These are phyloP conservation scores for Hyphantria cunea DNA, from an alignment of 1,140 invertebrate genomes.

Conservation along the genomic window DNA sequence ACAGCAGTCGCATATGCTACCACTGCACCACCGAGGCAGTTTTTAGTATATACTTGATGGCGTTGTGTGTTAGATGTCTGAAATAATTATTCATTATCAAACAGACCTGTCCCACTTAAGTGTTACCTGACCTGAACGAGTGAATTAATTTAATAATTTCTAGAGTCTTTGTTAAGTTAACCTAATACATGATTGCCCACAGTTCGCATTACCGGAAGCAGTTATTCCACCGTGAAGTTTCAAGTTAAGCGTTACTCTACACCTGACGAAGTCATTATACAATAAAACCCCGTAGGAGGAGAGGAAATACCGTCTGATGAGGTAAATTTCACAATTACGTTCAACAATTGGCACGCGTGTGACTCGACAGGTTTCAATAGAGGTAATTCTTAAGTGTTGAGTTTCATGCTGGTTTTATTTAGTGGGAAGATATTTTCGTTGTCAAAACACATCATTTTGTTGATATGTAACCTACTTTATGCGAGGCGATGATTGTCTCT, in stretches of 20 bases:
- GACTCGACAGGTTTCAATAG: slow-evolving; percentile 5
- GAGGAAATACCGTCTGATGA: slow-evolving; percentile 52
- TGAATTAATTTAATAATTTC: not conserved
- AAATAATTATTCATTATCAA: too few relatives aligned
- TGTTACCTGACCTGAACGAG: too few relatives aligned
- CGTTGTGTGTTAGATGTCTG: too few relatives aligned
- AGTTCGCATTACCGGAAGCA: slow-evolving; percentile 9
- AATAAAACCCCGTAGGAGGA: slow-evolving; percentile 44
- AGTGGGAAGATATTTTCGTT: not conserved
- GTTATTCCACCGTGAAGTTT: not conserved
- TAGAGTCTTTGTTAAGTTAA: not conserved
- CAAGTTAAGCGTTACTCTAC: slow-evolving; percentile 26
- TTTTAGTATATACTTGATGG: too few relatives aligned
- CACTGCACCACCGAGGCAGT: too few relatives aligned
- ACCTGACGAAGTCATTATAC: slow-evolving; percentile 24
- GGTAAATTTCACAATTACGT: slow-evolving; percentile 39
- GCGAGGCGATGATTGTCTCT: too few relatives aligned
- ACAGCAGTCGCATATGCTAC: too few relatives aligned
- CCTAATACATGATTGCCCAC: slow-evolving; percentile 4
- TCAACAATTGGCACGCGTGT: slow-evolving; percentile 24
- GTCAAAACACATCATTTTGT: not conserved
- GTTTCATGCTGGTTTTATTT: slow-evolving; percentile 1
- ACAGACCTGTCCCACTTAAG: too few relatives aligned
- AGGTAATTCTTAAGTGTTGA: slow-evolving; percentile 2
- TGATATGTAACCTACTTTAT: not conserved